phyloP scores from a whole-genome alignment of 2,888 invertebrate genomes.

The Galerucella calmariensis region DNA sequence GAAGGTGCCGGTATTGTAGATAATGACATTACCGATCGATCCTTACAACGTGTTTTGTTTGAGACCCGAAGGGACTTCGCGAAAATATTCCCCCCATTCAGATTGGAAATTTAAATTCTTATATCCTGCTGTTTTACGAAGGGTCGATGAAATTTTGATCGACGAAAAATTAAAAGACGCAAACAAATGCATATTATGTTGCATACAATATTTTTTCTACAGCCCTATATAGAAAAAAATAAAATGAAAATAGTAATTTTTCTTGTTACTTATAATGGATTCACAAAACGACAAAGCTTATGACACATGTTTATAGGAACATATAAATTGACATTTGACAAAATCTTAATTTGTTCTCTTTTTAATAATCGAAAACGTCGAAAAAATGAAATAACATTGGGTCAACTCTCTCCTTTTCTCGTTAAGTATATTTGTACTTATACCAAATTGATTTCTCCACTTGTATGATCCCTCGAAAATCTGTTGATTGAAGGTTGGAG shows the following conservation, averaged over 20 bases:
- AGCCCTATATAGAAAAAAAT: too few species aligned
- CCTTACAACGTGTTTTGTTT: conserved; percentile 44
- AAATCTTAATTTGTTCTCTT: not conserved
- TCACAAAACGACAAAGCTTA: too few species aligned
- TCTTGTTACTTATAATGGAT: too few species aligned
- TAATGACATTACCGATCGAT: conserved; percentile 60
- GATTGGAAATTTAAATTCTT: conserved; percentile 55
- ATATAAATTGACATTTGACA: not conserved
- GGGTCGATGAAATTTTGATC: not conserved
- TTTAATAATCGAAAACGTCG: not conserved
- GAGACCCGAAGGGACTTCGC: conserved; percentile 33
- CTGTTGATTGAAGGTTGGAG: conserved; percentile 25
- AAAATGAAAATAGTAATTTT: too few species aligned
- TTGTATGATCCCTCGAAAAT: conserved; percentile 24
- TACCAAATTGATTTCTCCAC: conserved; percentile 8
- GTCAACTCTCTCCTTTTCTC: not conserved
- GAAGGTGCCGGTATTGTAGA: conserved; percentile 57
- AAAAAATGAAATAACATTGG: not conserved
- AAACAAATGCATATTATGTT: not conserved
- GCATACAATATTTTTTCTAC: too few species aligned
- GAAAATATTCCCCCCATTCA: conserved; percentile 44
- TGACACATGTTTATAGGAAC: too few species aligned
- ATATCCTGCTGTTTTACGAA: conserved; percentile 43
- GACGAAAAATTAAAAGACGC: conserved; percentile 8
- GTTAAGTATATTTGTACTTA: conserved; percentile 5